Evolutionary conservation across 2,888 invertebrate species (phyloP).

Genomic region (Parnassius mnemosyne): DNA sequence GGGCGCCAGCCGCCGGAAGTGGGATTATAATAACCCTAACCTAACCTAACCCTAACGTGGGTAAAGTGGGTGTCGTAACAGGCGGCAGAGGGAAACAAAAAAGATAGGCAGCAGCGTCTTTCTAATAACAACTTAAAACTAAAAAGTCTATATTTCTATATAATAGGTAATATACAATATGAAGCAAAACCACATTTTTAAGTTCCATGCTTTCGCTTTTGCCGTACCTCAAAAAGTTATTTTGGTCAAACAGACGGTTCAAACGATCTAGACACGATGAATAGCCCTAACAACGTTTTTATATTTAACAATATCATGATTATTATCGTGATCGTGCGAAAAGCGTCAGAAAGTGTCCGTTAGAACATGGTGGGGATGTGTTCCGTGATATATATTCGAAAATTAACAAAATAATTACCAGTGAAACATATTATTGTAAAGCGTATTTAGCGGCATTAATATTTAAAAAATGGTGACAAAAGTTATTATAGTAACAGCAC

Average conservation of each 20-base stretch:
- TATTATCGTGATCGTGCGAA: conserved; percentile 36
- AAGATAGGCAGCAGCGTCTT: too few species aligned
- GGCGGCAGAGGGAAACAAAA: too few species aligned
- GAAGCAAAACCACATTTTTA: too few species aligned
- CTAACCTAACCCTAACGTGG: too few species aligned
- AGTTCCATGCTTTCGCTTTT: too few species aligned
- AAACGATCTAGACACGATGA: conserved; percentile 30
- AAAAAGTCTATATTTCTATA: too few species aligned
- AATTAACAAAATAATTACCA: not conserved
- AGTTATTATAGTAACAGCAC: conserved; percentile 39
- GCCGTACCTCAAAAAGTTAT: conserved; percentile 15
- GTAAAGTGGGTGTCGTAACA: too few species aligned
- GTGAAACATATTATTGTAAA: not conserved
- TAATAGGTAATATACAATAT: too few species aligned
- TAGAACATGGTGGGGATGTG: conserved; percentile 26
- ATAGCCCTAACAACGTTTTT: conserved; percentile 33
- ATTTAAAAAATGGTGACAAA: conserved; percentile 29
- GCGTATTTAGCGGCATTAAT: not conserved
- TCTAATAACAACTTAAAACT: too few species aligned
- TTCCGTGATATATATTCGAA: conserved; percentile 27
- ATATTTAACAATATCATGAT: conserved; percentile 45
- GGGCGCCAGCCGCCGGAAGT: too few species aligned
- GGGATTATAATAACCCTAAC: too few species aligned
- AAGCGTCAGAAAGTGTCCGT: conserved; percentile 37
- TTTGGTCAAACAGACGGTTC: conserved; percentile 11